Percentiles rank a stretch among this genome's conserved stretches.
Conservation (phyloP, 1,140 invertebrate species). For the Aethina tumida region DNA sequence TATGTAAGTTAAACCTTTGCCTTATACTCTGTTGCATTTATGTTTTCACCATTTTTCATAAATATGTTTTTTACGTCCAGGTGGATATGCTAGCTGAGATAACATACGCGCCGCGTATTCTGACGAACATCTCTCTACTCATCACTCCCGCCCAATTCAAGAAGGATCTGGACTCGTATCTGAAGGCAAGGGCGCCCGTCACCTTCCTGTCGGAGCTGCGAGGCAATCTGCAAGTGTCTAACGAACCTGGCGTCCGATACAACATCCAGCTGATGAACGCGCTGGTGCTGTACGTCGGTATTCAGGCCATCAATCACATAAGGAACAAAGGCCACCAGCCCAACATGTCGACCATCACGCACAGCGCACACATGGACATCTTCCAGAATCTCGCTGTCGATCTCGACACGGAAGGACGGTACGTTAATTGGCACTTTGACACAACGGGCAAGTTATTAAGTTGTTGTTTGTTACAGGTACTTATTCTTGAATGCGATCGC, state of each 20-base stretch:
- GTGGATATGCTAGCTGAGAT: conserved; percentile 90
- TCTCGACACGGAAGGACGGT: conserved; percentile 92
- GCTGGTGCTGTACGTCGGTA: conserved; percentile 93
- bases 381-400: conserved; percentile 98
- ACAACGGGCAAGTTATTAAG: conserved; percentile 1
- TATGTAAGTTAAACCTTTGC: too few species aligned
- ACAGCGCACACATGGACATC: conserved; percentile 98
- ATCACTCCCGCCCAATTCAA: conserved; percentile 85
- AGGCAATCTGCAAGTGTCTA: conserved; percentile 77
- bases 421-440: conserved; percentile 36
- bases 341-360: conserved; percentile 91
- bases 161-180: conserved; percentile 92
- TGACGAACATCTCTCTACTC: conserved; percentile 78
- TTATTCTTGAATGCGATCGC: conserved; percentile 97
- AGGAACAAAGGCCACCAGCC: conserved; percentile 80
- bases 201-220: conserved; percentile 89
- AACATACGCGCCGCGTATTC: conserved; percentile 72
- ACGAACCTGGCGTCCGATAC: conserved; percentile 83
- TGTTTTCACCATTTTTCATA: conserved; percentile 8
- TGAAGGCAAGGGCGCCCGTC: conserved; percentile 89
- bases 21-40: too few species aligned
- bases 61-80: too few species aligned
- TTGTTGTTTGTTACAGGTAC: conserved; percentile 9
- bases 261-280: conserved; percentile 96
- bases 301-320: conserved; percentile 86